Evolutionary conservation across 53 echinoderm and acorn worm genomes (phyloP).

Genomic region (Pentamera pediparva): DNA sequence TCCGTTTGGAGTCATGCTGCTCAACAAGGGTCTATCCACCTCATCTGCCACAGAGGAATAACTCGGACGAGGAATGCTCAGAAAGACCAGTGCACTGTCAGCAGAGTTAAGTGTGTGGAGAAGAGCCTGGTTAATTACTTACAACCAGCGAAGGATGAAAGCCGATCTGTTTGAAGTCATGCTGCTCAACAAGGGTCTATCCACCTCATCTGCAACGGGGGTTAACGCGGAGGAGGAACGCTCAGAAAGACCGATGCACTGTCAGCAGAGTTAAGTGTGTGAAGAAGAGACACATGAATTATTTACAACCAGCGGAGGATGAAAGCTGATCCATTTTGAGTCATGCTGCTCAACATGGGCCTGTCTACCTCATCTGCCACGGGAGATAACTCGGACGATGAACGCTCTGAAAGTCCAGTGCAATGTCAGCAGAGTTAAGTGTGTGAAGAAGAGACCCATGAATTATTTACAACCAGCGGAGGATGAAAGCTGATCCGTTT

Average conservation of each 20-base stretch:
- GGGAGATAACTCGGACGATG: conserved; percentile 68
- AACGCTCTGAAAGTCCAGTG: conserved; percentile 64
- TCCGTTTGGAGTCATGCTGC: conserved; percentile 91
- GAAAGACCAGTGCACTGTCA: conserved; percentile 83
- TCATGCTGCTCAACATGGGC: conserved; percentile 97
- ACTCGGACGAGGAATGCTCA: conserved; percentile 71
- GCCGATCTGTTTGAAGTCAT: conserved; percentile 96
- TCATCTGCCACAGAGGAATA: conserved; percentile 36
- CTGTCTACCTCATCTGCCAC: conserved; percentile 54
- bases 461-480: conserved; percentile 89
- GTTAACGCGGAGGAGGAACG: too few relatives aligned
- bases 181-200: conserved; percentile 93
- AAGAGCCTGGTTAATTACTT: too few relatives aligned
- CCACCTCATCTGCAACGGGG: too few relatives aligned
- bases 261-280: too few relatives aligned
- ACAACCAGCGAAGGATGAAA: conserved; percentile 95
- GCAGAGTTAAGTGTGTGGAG: too few relatives aligned
- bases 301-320: conserved; percentile 92
- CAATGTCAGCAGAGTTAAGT: conserved; percentile 90
- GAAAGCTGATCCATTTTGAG: conserved; percentile 96
- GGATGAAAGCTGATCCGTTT: conserved; percentile 96
- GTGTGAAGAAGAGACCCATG: too few relatives aligned
- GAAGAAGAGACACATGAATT: conserved; percentile 85
- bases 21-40: conserved; percentile 91
- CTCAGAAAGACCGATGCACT: too few relatives aligned